Conservation (phyloP, 2,888 invertebrate species). For the Lepidonotus clava region DNA sequence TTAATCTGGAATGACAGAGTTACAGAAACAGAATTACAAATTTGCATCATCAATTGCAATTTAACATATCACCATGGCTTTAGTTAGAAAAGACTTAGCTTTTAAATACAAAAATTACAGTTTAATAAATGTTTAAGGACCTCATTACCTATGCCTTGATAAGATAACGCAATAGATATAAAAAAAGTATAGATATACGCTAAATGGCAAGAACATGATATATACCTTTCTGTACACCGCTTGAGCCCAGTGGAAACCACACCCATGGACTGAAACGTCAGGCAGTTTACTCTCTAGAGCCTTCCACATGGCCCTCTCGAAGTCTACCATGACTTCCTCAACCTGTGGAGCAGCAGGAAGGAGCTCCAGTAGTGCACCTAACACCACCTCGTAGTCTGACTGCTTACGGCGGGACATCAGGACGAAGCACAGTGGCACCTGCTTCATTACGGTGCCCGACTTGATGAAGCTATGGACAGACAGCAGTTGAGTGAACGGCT, state of each 20-base stretch:
- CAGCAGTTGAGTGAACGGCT: slow-evolving; percentile 55
- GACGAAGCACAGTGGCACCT: slow-evolving; percentile 46
- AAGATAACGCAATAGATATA: too few species aligned
- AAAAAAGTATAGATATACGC: too few species aligned
- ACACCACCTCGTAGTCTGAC: slow-evolving; percentile 41
- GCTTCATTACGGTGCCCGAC: slow-evolving; percentile 3
- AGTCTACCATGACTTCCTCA: slow-evolving; percentile 43
- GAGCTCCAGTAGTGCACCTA: neutral
- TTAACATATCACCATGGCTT: too few species aligned
- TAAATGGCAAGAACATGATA: too few species aligned
- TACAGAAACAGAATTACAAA: too few species aligned
- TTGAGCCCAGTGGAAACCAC: slow-evolving; percentile 26
- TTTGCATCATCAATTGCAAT: too few species aligned
- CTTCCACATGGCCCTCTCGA: slow-evolving; percentile 51
- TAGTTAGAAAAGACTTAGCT: too few species aligned
- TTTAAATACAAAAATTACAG: too few species aligned
- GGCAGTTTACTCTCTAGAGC: neutral
- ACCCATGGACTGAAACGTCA: neutral
- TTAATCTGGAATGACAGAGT: too few species aligned
- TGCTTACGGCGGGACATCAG: slow-evolving; percentile 38
- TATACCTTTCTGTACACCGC: slow-evolving; percentile 8
- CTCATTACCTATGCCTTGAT: too few species aligned
- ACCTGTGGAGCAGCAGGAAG: neutral
- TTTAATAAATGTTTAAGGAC: too few species aligned
- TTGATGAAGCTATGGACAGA: slow-evolving; percentile 28